Evolutionary conservation across 2,797 vertebrate species (phyloP).

Genomic region (Craterocephalus amniculus): DNA sequence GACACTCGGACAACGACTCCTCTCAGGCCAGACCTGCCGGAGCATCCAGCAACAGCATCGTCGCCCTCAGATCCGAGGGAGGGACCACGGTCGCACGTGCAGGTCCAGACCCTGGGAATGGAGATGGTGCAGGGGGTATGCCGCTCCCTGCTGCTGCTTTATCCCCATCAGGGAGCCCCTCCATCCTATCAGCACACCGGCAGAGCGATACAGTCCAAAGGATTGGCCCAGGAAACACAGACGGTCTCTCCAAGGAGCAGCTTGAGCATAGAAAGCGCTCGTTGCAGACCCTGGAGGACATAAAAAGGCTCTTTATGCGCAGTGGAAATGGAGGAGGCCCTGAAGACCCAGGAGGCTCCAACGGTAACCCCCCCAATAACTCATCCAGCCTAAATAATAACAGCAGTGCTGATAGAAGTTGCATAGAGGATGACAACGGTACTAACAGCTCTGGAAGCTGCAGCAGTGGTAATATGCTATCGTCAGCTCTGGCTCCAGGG

Average conservation of each 20-base stretch:
- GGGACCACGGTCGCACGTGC: conserved; percentile 44
- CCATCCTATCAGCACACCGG: conserved; percentile 77
- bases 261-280: conserved; percentile 96
- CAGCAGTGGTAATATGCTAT: conserved; percentile 63
- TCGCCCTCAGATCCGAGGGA: conserved; percentile 65
- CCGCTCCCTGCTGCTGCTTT: conserved; percentile 63
- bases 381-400: conserved; percentile 70
- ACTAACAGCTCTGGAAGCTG: conserved; percentile 70
- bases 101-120: conserved; percentile 55
- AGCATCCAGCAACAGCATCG: conserved; percentile 62
- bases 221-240: conserved; percentile 73
- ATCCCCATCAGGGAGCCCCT: conserved; percentile 76
- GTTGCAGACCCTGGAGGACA: conserved; percentile 94
- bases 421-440: conserved; percentile 71
- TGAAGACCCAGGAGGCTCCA: conserved; percentile 69
- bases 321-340: conserved; percentile 78
- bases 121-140: conserved; percentile 65
- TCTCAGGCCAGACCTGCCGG: conserved; percentile 64
- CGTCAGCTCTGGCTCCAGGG: conserved; percentile 64
- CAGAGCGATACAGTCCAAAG: conserved; percentile 77
- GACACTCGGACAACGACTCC: conserved; percentile 82
- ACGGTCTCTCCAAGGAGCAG: conserved; percentile 95
- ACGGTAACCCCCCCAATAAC: conserved; percentile 70
- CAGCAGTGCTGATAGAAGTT: conserved; percentile 68
- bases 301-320: conserved; percentile 92